Percentiles rank a stretch among this genome's conserved stretches.
Evolutionary conservation across 2,797 vertebrate species (phyloP).

Genomic region (Gymnoscopelus braueri): DNA sequence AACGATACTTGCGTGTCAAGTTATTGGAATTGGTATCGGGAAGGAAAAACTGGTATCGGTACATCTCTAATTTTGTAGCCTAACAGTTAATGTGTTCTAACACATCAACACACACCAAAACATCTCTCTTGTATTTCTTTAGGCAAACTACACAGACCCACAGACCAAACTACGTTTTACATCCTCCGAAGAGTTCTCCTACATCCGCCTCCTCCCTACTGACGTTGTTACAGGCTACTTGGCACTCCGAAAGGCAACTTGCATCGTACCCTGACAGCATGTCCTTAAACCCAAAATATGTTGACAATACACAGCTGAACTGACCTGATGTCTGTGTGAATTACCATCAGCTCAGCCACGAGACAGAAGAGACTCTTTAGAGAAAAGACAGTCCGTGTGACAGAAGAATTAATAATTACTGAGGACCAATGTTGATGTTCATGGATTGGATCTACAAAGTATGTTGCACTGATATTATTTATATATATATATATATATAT

Average conservation of each 20-base stretch:
- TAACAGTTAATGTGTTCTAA: neutral
- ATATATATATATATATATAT: too few relatives aligned
- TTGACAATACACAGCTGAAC: slow-evolving; percentile 21
- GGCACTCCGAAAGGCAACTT: slow-evolving; percentile 92
- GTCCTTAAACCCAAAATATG: slow-evolving; percentile 18
- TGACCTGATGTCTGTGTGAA: slow-evolving; percentile 9
- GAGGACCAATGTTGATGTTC: slow-evolving; percentile 11
- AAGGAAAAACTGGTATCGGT: too few relatives aligned
- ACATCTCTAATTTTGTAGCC: too few relatives aligned
- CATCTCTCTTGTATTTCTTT: slow-evolving; percentile 20
- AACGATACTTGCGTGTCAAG: too few relatives aligned
- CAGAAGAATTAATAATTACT: neutral
- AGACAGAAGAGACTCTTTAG: neutral
- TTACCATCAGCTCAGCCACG: neutral
- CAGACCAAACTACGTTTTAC: slow-evolving; percentile 97
- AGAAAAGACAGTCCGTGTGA: neutral
- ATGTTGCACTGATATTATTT: slow-evolving; percentile 13
- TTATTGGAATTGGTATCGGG: too few relatives aligned
- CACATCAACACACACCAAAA: slow-evolving; percentile 15
- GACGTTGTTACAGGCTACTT: slow-evolving; percentile 95
- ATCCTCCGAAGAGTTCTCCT: slow-evolving; percentile 94
- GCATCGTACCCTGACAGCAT: slow-evolving; percentile 88
- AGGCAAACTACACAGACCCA: slow-evolving; percentile 98
- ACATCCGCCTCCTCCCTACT: slow-evolving; percentile 94
- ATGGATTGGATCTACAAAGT: neutral